A percentile compares a stretch with the other conserved stretches of the same genome.
Evolutionary conservation across 2,797 vertebrate genomes (phyloP).

Genomic region (Melopsittacus undulatus): DNA sequence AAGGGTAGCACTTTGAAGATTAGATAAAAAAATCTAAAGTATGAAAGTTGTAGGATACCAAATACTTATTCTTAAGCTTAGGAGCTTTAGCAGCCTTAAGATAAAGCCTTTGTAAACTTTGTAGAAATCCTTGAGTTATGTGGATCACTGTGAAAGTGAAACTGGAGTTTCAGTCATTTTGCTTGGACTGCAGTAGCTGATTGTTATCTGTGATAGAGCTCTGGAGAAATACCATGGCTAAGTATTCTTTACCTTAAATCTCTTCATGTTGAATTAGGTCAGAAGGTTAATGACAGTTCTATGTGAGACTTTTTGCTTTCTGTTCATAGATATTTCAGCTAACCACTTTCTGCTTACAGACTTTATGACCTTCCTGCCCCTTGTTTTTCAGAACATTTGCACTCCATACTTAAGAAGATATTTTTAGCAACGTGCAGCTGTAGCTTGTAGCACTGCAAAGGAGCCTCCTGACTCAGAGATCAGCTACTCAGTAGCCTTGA

Average conservation of each 20-base stretch:
- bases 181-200: not conserved
- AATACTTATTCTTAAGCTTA: not conserved
- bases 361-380: slow-evolving; percentile 15
- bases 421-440: slow-evolving; percentile 31
- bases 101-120: not conserved
- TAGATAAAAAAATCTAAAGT: not conserved
- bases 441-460: not conserved
- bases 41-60: not conserved
- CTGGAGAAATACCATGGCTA: not conserved
- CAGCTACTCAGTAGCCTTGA: not conserved
- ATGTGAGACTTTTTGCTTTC: not conserved
- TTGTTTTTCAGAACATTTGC: slow-evolving; percentile 24
- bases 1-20: not conserved
- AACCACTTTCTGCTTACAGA: slow-evolving; percentile 12
- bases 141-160: not conserved
- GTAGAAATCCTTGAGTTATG: not conserved
- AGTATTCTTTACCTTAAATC: not conserved
- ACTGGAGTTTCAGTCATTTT: not conserved
- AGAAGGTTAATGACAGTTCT: slow-evolving; percentile 22
- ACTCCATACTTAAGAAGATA: not conserved
- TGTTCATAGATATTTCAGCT: not conserved
- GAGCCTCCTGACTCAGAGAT: not conserved
- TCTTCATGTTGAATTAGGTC: not conserved
- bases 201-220: not conserved
- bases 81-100: slow-evolving; percentile 5